phyloP scores from a whole-genome alignment of 2,888 invertebrate genomes.

The Dastarcus helophoroides region DNA sequence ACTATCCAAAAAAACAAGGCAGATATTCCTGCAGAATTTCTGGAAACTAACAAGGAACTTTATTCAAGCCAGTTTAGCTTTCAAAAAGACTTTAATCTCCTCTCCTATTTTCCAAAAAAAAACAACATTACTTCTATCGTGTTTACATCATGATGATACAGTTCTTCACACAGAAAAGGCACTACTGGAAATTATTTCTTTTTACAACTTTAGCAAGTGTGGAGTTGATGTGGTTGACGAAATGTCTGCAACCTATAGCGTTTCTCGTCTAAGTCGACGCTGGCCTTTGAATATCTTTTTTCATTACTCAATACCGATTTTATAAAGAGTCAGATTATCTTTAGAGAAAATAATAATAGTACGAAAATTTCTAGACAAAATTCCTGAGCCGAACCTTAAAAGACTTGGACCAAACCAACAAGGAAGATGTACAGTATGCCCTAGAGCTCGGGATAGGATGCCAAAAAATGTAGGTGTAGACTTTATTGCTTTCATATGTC shows the following conservation, averaged over 20 bases:
- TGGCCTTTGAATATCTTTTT: constrained; percentile 19
- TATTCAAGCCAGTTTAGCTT: constrained; percentile 9
- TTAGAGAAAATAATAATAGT: constrained; percentile 6
- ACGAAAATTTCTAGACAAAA: constrained; percentile 3
- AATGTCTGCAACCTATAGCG: constrained; percentile 14
- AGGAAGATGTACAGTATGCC: no score
- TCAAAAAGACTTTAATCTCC: constrained; percentile 7
- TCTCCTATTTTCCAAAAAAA: constrained; percentile 11
- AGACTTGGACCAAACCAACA: no score
- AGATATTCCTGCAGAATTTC: constrained; percentile 9
- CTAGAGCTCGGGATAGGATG: no score
- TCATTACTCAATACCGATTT: constrained; percentile 17
- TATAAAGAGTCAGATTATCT: constrained; percentile 15
- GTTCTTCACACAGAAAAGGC: constrained; percentile 10
- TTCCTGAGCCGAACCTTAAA: no score
- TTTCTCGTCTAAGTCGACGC: constrained; percentile 17
- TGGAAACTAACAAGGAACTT: constrained; percentile 1
- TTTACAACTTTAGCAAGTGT: constrained; percentile 17
- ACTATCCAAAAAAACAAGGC: constrained; percentile 12
- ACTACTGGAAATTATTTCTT: constrained; percentile 15
- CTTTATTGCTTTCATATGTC: no score
- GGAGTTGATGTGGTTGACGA: constrained; percentile 20
- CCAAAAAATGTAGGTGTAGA: no score
- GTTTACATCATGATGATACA: constrained; percentile 10
- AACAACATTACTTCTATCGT: constrained; percentile 9